Conservation (phyloP, 2,113 vertebrate genomes). For the Talpa occidentalis region DNA sequence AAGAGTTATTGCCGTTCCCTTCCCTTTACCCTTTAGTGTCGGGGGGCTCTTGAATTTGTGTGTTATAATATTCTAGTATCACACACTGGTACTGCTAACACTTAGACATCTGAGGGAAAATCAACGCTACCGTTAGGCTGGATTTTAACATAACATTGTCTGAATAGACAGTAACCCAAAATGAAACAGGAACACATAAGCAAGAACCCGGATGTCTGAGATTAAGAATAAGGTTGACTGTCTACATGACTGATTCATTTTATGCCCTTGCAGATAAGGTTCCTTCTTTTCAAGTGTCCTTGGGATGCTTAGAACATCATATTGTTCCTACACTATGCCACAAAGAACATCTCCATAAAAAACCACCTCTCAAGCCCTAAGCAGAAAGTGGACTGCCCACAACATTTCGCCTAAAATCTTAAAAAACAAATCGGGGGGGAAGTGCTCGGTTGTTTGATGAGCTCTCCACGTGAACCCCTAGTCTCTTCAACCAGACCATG, state of each 20-base stretch:
- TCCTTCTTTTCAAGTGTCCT: constrained; percentile 31
- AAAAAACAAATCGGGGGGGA: neutral
- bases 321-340: neutral
- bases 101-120: neutral
- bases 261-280: neutral
- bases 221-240: neutral
- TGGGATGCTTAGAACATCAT: neutral
- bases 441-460: neutral
- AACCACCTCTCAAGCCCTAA: neutral
- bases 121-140: neutral
- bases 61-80: neutral
- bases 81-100: neutral
- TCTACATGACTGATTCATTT: neutral
- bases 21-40: no score
- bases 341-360: constrained; percentile 32
- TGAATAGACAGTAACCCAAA: neutral
- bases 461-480: neutral
- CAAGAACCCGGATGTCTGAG: neutral
- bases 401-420: neutral
- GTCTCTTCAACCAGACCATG: neutral
- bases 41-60: neutral
- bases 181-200: neutral
- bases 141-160: neutral
- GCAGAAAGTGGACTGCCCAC: neutral
- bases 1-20: neutral